These are phyloP conservation scores for Propithecus coquereli DNA, from an alignment of 2,113 vertebrate genomes.

Conservation along the genomic window DNA sequence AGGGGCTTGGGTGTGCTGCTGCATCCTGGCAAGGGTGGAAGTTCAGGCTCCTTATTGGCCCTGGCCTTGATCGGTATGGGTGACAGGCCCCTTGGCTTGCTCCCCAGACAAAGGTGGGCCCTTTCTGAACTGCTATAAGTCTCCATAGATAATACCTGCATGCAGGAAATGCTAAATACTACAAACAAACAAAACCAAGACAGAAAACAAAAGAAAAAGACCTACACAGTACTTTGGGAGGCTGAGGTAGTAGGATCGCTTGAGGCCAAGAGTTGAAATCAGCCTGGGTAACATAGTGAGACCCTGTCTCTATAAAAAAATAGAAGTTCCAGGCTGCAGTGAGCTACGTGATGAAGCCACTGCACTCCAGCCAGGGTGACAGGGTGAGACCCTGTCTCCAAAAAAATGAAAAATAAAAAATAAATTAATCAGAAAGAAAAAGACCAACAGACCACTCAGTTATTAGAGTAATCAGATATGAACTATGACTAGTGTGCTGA, in stretches of 20 bases:
- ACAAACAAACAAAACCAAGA: neutral
- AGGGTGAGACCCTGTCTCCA: too few relatives aligned
- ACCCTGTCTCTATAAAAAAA: too few relatives aligned
- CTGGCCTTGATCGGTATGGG: neutral
- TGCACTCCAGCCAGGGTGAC: too few relatives aligned
- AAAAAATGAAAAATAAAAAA: too few relatives aligned
- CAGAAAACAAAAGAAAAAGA: neutral
- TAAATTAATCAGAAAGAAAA: neutral
- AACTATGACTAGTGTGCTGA: rapidly evolving
- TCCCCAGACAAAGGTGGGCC: neutral
- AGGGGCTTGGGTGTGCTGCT: neutral
- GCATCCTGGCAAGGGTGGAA: rapidly evolving
- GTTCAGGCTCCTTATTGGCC: too few relatives aligned
- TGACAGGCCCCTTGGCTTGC: neutral
- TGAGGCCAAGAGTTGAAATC: too few relatives aligned
- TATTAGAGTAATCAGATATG: rapidly evolving
- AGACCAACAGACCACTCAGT: neutral
- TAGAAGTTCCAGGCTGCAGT: too few relatives aligned
- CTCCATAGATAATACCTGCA: rapidly evolving
- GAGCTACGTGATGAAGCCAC: too few relatives aligned
- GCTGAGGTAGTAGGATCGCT: too few relatives aligned
- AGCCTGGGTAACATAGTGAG: too few relatives aligned
- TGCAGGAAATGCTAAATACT: neutral
- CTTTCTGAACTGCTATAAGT: too few relatives aligned
- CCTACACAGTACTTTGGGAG: too few relatives aligned